Base-by-base conservation (phyloP, 2,113 vertebrate genomes). In the Zapus hudsonius region DNA sequence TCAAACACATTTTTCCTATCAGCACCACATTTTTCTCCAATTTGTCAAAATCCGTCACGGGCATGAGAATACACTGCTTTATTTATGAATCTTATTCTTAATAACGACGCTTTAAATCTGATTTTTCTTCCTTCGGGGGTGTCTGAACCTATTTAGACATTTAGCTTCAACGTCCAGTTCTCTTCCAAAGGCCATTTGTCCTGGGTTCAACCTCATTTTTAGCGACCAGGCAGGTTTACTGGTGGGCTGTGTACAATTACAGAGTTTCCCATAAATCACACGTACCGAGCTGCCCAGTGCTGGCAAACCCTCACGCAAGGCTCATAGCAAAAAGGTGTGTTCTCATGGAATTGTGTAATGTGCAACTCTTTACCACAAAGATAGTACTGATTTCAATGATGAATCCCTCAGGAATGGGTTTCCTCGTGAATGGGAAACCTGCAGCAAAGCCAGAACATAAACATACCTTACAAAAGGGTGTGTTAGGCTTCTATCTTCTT, bases 321-420 rank as follows among this genome's bases (percentile, higher is more conserved):
- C 23, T 44, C 67, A 63, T 90, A 67, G 59, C 81, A 61, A 87
- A 92, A 94, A 87, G 7, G 64, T 7, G 72, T 7, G 19, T 59
- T 66, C 31, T 57, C 70, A 40, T 1, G 19, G n/a, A 40, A 66
- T 64, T 33, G 36, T 33, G 16, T 4, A 63, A 92, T 9, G 93
- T 84, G 75, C 67, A 94, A 89, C 80, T 25, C 92, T 95, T 64
- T n/a, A 10, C 0, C 12, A 47, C 40, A 59, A 69, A 90, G 87
- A 52, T 75, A 87, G 83, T 7, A 74, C 44, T 74, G 61, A 42
- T 57, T 38, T 78, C 94, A 95, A 93, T 84, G 31, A 27, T 36
- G 84, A 86, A 20, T 95, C 44, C 33, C 63, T 52, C 20, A 78
- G 82, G 93, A 90, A 87, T 25, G 80, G 76, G 84, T 96, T 95